These are phyloP conservation scores for Aleiodes sp. DNA, from an alignment of 1,140 invertebrate genomes.

Conservation along the genomic window DNA sequence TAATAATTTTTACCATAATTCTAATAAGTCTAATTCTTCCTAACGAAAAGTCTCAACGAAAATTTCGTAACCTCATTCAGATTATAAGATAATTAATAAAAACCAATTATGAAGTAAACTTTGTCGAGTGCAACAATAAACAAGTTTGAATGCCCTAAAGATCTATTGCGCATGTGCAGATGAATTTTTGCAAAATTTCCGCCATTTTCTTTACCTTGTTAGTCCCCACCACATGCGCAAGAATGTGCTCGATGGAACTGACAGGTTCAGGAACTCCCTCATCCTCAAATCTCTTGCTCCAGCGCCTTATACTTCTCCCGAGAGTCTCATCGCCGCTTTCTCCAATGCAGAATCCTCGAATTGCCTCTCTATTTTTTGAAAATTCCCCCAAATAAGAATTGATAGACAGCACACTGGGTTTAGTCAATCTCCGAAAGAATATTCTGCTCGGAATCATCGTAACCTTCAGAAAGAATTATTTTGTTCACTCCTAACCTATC, in stretches of 20 bases:
- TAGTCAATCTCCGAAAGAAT: background rate
- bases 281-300: constrained; percentile 53
- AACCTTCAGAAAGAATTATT: background rate
- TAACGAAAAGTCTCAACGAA: too few relatives aligned
- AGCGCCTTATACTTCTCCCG: constrained; percentile 34
- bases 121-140: background rate
- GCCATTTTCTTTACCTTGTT: constrained; percentile 49
- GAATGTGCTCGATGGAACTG: constrained; percentile 60
- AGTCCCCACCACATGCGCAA: constrained; percentile 55
- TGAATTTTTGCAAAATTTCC: background rate
- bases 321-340: background rate
- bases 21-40: too few relatives aligned
- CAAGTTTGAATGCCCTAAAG: background rate
- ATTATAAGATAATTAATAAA: too few relatives aligned
- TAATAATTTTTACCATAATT: too few relatives aligned
- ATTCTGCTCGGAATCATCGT: background rate
- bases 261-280: constrained; percentile 55
- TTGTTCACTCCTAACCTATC: too few relatives aligned
- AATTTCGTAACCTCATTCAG: too few relatives aligned
- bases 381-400: background rate
- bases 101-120: too few relatives aligned
- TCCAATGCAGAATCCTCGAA: background rate
- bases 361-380: background rate
- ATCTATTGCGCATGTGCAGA: background rate
- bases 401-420: background rate